These are phyloP conservation scores for Hirundo rustica DNA, from an alignment of 2,797 vertebrate genomes.

Conservation along the genomic window DNA sequence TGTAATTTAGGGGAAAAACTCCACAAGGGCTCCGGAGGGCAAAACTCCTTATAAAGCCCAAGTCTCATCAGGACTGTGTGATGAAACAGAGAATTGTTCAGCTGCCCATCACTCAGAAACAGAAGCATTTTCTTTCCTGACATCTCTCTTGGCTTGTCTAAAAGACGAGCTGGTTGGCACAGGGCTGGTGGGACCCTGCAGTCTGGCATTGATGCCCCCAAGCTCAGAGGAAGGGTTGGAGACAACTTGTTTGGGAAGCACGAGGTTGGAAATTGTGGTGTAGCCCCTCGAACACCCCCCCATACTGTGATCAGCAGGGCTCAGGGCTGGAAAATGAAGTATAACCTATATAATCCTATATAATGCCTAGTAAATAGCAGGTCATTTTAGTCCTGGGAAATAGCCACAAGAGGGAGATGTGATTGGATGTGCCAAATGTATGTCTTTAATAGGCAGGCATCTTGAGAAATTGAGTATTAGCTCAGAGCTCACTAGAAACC, in stretches of 20 bases:
- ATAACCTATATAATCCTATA: neutral
- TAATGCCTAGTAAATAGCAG: neutral
- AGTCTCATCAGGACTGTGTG: neutral
- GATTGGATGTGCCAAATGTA: slow-evolving; percentile 2
- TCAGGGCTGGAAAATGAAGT: neutral
- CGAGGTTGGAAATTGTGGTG: neutral
- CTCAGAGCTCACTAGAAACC: neutral
- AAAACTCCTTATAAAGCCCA: neutral
- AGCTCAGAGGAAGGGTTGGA: neutral
- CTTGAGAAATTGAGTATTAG: neutral
- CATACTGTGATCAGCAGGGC: neutral
- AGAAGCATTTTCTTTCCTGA: neutral
- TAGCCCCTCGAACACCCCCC: neutral
- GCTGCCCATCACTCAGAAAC: neutral
- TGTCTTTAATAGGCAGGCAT: neutral
- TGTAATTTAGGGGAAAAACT: neutral
- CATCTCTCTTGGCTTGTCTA: neutral
- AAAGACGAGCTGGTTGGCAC: neutral
- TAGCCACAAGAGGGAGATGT: slow-evolving; percentile 64
- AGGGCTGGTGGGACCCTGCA: neutral
- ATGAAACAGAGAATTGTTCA: neutral
- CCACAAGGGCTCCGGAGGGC: neutral
- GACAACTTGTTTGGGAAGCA: neutral
- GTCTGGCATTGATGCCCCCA: neutral
- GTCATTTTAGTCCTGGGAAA: slow-evolving; percentile 8